Percentiles rank a stretch among this genome's conserved stretches.
Conservation (phyloP, 2,888 invertebrate species). For the Machimus rusticus region DNA sequence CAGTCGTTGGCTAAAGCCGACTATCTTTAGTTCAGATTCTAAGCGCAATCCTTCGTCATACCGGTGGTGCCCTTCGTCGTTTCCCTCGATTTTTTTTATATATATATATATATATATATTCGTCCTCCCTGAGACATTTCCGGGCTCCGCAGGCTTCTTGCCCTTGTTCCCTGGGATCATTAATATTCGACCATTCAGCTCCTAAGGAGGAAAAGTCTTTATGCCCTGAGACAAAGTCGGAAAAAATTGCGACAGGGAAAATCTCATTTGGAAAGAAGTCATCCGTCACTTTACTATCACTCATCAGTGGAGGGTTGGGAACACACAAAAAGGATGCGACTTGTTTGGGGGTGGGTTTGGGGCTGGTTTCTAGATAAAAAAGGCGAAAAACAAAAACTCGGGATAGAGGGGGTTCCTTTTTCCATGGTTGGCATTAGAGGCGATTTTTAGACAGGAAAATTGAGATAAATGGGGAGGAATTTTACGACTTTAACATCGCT, state of each 20-base stretch:
- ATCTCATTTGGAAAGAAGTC: constrained; percentile 33
- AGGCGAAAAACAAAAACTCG: not conserved
- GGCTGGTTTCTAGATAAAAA: not conserved
- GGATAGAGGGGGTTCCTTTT: not conserved
- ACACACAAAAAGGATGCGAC: not conserved
- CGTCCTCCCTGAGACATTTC: not conserved
- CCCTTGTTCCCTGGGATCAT: not conserved
- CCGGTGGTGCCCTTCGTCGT: not conserved
- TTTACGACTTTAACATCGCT: constrained; percentile 21
- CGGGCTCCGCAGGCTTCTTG: not conserved
- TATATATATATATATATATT: not conserved
- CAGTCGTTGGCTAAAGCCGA: not conserved
- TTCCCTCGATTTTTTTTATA: not conserved
- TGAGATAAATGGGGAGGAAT: constrained; percentile 18
- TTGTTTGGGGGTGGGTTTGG: not conserved
- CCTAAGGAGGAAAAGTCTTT: constrained; percentile 17
- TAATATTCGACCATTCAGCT: constrained; percentile 23
- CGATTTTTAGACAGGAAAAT: constrained; percentile 5
- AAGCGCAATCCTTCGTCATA: not conserved
- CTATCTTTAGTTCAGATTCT: not conserved
- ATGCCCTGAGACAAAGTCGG: constrained; percentile 1
- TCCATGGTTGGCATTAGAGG: not conserved
- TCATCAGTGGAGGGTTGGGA: not conserved
- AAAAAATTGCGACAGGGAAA: constrained; percentile 7
- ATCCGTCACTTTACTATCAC: constrained; percentile 36